phyloP scores from a whole-genome alignment of 2,797 vertebrate genomes.

The Enteromius argenteus region DNA sequence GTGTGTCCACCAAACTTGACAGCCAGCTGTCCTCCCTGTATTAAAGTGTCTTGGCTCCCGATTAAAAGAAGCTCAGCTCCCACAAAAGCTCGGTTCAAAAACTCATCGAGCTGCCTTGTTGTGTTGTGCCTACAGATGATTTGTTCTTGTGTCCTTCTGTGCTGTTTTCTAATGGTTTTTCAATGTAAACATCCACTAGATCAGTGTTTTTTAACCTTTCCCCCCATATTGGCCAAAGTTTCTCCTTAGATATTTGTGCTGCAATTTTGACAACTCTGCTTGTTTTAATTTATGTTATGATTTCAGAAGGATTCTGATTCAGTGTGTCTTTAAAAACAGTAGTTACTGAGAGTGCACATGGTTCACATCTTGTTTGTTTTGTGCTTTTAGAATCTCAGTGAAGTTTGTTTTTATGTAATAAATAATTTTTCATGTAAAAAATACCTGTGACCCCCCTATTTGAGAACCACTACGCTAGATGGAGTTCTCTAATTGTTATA shows the following conservation, averaged over 20 bases:
- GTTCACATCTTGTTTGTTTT: not conserved
- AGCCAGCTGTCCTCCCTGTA: constrained; percentile 43
- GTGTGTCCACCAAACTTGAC: constrained; percentile 45
- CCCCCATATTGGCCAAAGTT: not conserved
- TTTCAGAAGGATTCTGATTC: not conserved
- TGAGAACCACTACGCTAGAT: not conserved
- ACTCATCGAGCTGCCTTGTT: not conserved
- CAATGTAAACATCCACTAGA: not conserved
- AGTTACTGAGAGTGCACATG: not conserved
- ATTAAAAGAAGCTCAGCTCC: not conserved
- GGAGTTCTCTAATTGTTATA: not conserved
- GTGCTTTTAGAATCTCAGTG: not conserved
- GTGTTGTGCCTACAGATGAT: not conserved
- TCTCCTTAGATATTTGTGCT: not conserved
- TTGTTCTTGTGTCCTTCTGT: not conserved
- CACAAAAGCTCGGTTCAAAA: constrained; percentile 4
- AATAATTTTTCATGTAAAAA: not conserved
- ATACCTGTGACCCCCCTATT: not conserved
- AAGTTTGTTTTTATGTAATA: not conserved
- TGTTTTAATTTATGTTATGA: not conserved
- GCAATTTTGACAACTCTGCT: not conserved
- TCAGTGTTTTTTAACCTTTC: not conserved
- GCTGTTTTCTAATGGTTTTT: not conserved
- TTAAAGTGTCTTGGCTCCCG: constrained; percentile 13
- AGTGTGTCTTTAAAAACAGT: not conserved